Evolutionary conservation across 2,888 invertebrate species (phyloP), one percentile per base, ranked within the genome.

Genomic region (Tachina grossa): DNA sequence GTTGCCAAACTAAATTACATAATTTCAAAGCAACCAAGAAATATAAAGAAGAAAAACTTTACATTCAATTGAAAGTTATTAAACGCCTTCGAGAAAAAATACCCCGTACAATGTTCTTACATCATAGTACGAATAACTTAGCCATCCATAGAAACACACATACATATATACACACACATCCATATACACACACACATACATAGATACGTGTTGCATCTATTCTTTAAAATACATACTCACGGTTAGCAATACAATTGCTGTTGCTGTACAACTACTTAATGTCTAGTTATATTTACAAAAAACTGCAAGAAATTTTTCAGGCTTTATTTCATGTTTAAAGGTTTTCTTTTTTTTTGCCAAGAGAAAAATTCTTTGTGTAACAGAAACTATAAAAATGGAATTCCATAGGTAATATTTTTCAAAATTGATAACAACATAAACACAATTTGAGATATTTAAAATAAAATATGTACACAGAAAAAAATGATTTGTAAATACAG

Each of bases 181-280:
- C 1, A 47, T 14, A 39, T 61, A 31, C 19, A 31, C 14, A 61
- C 43, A 22, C 14, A 5, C n/a, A 63, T 22, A 9, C 5, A n/a
- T 9, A 2, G 0, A 47, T 41, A 39, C 51, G 16, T 19, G 31
- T 45, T 47, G 14, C 19, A 53, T 63, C 57, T 47, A 13, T 68
- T 59, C 39, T 59, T n/a, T 19, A 41, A 71, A 39, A 41, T 63
- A 63, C 45, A 45, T 49, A 39, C 39, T 71, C 63, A 53, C 72
- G 63, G 79, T 79, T 79, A 71, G 76, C 63, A 75, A 74, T 59
- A 68, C 68, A 39, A 75, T 82, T 69, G 75, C 63, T 82, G 75
- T 69, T 82, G 41, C 11, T 61, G 13, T n/a, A 49, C 41, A 31
- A 14, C 51, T 68, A 68, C 68, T 82, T 69, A 61, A 75, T 68